A percentile compares a stretch with the other conserved stretches of the same genome.
Evolutionary conservation across 2,797 vertebrate genomes (phyloP).

Genomic region (Acanthurus leucopareius): DNA sequence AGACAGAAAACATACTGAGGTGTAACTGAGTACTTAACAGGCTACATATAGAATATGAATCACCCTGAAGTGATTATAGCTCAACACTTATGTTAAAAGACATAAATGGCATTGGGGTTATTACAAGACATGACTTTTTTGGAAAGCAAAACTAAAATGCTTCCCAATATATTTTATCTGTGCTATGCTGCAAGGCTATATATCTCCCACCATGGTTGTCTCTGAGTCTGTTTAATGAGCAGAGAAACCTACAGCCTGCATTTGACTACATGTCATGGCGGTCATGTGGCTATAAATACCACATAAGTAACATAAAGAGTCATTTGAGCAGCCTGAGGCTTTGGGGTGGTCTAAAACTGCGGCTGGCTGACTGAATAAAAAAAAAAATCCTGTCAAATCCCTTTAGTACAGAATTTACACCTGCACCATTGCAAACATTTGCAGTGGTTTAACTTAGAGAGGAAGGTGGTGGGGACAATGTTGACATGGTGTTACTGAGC

Average conservation of each 20-base stretch:
- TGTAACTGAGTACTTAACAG: not conserved
- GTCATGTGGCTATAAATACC: slow-evolving; percentile 56
- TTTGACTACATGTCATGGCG: slow-evolving; percentile 23
- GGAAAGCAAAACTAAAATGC: not conserved
- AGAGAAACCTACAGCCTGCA: slow-evolving; percentile 9
- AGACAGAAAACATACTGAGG: not conserved
- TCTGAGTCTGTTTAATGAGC: not conserved
- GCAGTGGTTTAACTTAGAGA: slow-evolving; percentile 71
- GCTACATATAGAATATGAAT: not conserved
- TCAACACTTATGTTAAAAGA: not conserved
- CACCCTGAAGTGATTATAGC: not conserved
- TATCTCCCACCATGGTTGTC: not conserved
- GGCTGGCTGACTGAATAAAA: slow-evolving; percentile 27
- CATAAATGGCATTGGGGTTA: not conserved
- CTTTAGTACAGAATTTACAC: slow-evolving; percentile 81
- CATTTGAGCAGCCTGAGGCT: slow-evolving; percentile 43
- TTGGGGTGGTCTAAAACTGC: slow-evolving; percentile 1
- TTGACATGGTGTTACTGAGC: slow-evolving; percentile 98
- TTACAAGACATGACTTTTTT: not conserved
- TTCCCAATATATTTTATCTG: not conserved
- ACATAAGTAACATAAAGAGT: slow-evolving; percentile 54
- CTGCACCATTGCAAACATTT: slow-evolving; percentile 80
- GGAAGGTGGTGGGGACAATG: slow-evolving; percentile 91
- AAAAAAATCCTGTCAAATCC: slow-evolving; percentile 48
- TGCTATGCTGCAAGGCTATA: not conserved